phyloP scores from a whole-genome alignment of 2,888 invertebrate genomes.

The Campoplex capitator region DNA sequence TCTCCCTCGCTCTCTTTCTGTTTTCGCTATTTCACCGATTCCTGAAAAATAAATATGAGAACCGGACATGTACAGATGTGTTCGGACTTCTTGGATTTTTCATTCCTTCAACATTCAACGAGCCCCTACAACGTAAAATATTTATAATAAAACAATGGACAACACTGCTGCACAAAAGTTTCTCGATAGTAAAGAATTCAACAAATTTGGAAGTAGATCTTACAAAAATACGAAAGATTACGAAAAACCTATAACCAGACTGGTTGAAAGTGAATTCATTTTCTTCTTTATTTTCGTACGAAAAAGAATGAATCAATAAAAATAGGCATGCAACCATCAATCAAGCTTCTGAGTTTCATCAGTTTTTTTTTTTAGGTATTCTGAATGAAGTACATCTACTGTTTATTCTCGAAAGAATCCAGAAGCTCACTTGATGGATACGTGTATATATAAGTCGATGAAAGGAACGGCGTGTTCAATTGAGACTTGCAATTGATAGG shows the following conservation, averaged over 20 bases:
- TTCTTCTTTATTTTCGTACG: background rate
- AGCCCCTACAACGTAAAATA: too few relatives aligned
- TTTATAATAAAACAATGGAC: background rate
- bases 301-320: background rate
- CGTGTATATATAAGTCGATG: conserved; percentile 1
- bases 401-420: background rate
- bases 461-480: conserved; percentile 18
- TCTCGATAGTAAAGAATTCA: background rate
- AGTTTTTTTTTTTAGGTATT: background rate
- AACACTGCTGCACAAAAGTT: background rate
- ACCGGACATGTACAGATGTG: background rate
- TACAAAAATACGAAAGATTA: background rate
- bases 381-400: background rate
- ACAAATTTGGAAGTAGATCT: background rate
- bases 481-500: conserved; percentile 23
- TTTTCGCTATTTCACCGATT: background rate
- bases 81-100: background rate
- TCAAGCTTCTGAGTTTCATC: background rate
- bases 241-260: background rate
- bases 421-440: background rate
- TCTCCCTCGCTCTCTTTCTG: background rate
- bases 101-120: background rate
- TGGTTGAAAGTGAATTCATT: background rate
- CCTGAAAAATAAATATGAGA: background rate
- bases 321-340: background rate